A percentile compares a stretch with the other conserved stretches of the same genome.
Conservation (phyloP, 2,113 vertebrate genomes). For the Rhinoptilus africanus region DNA sequence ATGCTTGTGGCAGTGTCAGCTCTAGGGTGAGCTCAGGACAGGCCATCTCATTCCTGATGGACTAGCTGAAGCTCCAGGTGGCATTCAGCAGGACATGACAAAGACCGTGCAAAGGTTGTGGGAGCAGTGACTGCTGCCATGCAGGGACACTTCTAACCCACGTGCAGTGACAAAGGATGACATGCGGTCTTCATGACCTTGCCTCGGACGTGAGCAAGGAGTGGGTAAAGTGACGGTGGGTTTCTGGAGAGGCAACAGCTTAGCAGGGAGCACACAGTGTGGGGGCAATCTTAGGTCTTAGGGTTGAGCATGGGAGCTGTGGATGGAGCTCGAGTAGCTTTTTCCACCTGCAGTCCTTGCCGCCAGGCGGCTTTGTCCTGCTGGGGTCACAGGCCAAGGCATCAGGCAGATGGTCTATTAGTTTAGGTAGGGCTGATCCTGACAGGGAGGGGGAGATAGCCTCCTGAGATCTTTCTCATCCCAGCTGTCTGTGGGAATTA, state of each 20-base stretch:
- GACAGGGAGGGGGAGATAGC: neutral
- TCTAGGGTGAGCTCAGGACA: neutral
- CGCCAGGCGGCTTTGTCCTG: neutral
- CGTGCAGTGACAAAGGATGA: accelerated
- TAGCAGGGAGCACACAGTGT: accelerated
- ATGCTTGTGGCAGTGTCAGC: neutral
- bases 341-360: neutral
- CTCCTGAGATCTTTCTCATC: neutral
- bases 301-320: neutral
- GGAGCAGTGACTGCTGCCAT: neutral
- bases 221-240: neutral
- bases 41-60: neutral
- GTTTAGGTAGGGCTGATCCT: neutral
- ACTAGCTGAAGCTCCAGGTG: neutral
- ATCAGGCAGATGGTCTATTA: neutral
- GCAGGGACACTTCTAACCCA: accelerated
- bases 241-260: neutral
- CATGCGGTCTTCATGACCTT: neutral
- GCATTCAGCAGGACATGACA: neutral
- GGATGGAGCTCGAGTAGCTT: neutral
- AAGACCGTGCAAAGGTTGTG: accelerated
- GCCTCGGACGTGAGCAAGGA: neutral
- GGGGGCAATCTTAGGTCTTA: neutral
- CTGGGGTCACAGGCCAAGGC: neutral
- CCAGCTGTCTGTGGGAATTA: conserved; percentile 17